A percentile compares a stretch with the other conserved stretches of the same genome.
phyloP scores from a whole-genome alignment of 2,888 invertebrate species.

The Platycheirus rosarum region DNA sequence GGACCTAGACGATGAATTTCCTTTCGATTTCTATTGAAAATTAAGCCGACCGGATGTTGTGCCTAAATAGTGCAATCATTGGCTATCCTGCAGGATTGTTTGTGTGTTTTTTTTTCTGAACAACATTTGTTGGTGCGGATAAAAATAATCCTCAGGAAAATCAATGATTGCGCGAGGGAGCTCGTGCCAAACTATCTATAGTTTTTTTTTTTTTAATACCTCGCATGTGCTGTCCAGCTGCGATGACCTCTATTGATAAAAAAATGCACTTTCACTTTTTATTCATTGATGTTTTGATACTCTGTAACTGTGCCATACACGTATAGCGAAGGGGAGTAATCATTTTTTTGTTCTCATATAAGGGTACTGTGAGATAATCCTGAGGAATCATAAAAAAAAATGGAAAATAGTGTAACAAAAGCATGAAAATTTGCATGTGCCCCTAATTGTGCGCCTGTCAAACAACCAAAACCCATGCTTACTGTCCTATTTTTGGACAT shows the following conservation, averaged over 20 bases:
- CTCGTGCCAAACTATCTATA: conserved; percentile 67
- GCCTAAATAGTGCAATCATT: conserved; percentile 26
- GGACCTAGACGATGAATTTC: conserved; percentile 9
- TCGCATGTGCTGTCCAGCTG: conserved; percentile 68
- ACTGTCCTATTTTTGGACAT: conserved; percentile 76
- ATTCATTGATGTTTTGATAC: conserved; percentile 60
- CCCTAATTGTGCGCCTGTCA: conserved; percentile 71
- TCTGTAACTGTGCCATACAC: conserved; percentile 14
- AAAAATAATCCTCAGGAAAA: conserved; percentile 63
- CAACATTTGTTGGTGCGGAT: conserved; percentile 50
- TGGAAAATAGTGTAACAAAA: conserved; percentile 42
- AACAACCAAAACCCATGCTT: conserved; percentile 57
- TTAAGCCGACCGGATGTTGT: conserved; percentile 59
- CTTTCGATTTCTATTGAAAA: conserved; percentile 32
- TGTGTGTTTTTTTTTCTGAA: conserved; percentile 52
- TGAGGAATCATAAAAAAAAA: conserved; percentile 38
- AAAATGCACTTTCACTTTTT: conserved; percentile 59
- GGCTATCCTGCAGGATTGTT: conserved; percentile 49
- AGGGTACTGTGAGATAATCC: conserved; percentile 65
- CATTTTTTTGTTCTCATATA: not conserved
- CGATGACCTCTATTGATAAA: conserved; percentile 71
- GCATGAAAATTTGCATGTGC: conserved; percentile 70
- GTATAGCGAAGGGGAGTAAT: conserved; percentile 25
- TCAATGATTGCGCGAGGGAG: conserved; percentile 48
- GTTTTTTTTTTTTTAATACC: conserved; percentile 28